Percentiles rank a stretch among this genome's conserved stretches.
phyloP scores from a whole-genome alignment of 2,888 invertebrate genomes.

The Rhyacophila evoluta region DNA sequence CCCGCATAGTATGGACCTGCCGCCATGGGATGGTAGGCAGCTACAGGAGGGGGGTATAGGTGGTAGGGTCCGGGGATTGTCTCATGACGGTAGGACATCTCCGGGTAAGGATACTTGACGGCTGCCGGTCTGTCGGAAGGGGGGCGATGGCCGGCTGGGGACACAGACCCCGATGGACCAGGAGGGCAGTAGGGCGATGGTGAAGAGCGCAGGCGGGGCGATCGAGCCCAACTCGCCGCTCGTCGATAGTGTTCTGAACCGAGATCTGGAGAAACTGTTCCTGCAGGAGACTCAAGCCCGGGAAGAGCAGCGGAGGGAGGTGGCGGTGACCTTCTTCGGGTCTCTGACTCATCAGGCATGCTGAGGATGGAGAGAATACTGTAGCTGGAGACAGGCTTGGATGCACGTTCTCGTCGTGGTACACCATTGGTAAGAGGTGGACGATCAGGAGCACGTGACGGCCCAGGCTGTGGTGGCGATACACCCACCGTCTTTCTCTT shows the following conservation, averaged over 20 bases:
- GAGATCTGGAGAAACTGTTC: conserved; percentile 65
- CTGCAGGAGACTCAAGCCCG: conserved; percentile 61
- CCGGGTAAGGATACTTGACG: conserved; percentile 58
- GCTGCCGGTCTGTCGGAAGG: conserved; percentile 35
- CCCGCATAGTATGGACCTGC: conserved; percentile 29
- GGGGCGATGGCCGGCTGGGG: conserved; percentile 58
- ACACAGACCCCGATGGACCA: conserved; percentile 38
- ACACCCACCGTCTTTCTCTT: conserved; percentile 72
- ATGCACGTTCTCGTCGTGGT: conserved; percentile 60
- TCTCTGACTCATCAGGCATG: conserved; percentile 66
- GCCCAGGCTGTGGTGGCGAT: conserved; percentile 58
- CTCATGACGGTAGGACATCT: conserved; percentile 57
- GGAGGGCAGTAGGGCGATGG: conserved; percentile 54
- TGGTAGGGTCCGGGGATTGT: conserved; percentile 56
- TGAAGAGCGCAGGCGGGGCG: conserved; percentile 29
- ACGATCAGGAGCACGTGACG: conserved; percentile 57
- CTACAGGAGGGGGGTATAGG: conserved; percentile 54
- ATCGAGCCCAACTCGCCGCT: conserved; percentile 60
- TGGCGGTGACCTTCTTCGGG: conserved; percentile 62
- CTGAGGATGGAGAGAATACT: conserved; percentile 88
- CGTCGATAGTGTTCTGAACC: conserved; percentile 64
- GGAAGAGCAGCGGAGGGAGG: conserved; percentile 60
- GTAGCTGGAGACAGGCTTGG: conserved; percentile 77
- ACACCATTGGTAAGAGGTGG: conserved; percentile 52
- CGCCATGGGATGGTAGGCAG: conserved; percentile 20